Percentiles rank a stretch among this genome's conserved stretches.
Evolutionary conservation across 2,888 invertebrate species (phyloP).

Genomic region (Drosophila bunnanda): DNA sequence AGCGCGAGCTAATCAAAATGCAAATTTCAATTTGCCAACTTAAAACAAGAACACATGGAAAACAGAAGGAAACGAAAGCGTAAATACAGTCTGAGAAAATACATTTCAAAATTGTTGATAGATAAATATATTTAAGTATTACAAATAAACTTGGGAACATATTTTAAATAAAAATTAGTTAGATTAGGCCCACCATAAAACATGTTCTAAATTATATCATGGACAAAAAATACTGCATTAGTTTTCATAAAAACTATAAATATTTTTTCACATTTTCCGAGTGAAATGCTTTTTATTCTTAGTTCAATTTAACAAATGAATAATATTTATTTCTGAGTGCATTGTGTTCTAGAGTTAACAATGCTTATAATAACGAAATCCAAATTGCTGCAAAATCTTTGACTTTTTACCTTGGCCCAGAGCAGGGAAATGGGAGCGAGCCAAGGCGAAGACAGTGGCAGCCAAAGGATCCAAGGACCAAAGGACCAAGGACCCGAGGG

Average conservation of each 20-base stretch:
- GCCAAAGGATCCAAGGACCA: conserved; percentile 49
- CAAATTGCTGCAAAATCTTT: conserved; percentile 63
- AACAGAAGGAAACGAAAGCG: conserved; percentile 10
- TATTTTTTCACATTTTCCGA: accelerated
- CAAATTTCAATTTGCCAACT: conserved; percentile 78
- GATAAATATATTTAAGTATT: neutral
- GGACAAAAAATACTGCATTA: neutral
- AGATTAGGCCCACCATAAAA: neutral
- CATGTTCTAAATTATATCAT: neutral
- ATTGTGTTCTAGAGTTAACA: conserved; percentile 31
- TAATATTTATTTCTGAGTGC: neutral
- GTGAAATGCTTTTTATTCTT: too few species aligned
- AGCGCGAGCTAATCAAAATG: conserved; percentile 75
- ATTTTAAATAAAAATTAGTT: neutral
- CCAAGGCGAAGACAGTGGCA: conserved; percentile 55
- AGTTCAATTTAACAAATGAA: accelerated
- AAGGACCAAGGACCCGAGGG: conserved; percentile 58
- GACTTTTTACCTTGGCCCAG: conserved; percentile 74
- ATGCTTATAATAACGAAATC: conserved; percentile 59
- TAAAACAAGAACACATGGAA: conserved; percentile 8
- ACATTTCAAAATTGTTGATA: too few species aligned
- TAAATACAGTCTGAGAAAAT: conserved; percentile 5
- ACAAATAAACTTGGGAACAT: neutral
- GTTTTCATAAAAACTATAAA: neutral
- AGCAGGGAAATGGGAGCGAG: conserved; percentile 4